Percentiles rank a stretch among this genome's conserved stretches.
These are phyloP conservation scores for Solea senegalensis DNA, from an alignment of 2,113 vertebrate species.

Conservation along the genomic window DNA sequence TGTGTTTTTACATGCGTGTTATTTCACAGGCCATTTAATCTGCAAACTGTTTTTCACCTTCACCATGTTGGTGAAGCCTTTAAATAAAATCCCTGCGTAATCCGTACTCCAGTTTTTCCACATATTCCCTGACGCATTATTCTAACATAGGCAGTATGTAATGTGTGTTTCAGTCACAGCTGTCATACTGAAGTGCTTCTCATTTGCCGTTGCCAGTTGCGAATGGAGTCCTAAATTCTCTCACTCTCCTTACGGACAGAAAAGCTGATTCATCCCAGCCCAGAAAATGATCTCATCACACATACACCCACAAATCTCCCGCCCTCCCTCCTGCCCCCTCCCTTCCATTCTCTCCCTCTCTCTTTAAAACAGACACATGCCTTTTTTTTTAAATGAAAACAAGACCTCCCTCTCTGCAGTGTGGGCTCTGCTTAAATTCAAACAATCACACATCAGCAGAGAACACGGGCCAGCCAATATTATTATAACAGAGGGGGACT, in stretches of 20 bases:
- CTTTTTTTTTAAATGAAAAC: slow-evolving; percentile 77
- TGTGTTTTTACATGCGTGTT: neutral
- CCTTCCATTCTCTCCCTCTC: slow-evolving; percentile 9
- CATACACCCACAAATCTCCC: slow-evolving; percentile 19
- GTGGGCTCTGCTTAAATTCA: slow-evolving; percentile 43
- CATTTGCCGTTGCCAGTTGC: slow-evolving; percentile 28
- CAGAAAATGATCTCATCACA: slow-evolving; percentile 77
- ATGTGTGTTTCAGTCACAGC: slow-evolving; percentile 1
- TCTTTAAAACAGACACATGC: slow-evolving; percentile 58
- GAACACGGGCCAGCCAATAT: neutral
- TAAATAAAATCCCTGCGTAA: too few relatives aligned
- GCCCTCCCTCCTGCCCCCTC: slow-evolving; percentile 8
- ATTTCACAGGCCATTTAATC: too few relatives aligned
- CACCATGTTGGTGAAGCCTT: too few relatives aligned
- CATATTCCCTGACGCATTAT: neutral
- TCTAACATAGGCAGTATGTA: too few relatives aligned
- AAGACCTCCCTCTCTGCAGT: slow-evolving; percentile 53
- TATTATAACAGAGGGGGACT: neutral
- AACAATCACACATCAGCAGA: slow-evolving; percentile 43
- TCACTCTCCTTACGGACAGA: slow-evolving; percentile 46
- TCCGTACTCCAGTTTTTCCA: too few relatives aligned
- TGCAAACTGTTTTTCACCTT: too few relatives aligned
- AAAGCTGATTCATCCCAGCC: slow-evolving; percentile 78
- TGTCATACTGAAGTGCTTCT: slow-evolving; percentile 36
- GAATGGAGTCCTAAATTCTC: slow-evolving; percentile 23